Percentiles rank a stretch among this genome's conserved stretches.
These are phyloP conservation scores for Hydrochoerus hydrochaeris DNA, from an alignment of 2,113 vertebrate species.

Conservation along the genomic window DNA sequence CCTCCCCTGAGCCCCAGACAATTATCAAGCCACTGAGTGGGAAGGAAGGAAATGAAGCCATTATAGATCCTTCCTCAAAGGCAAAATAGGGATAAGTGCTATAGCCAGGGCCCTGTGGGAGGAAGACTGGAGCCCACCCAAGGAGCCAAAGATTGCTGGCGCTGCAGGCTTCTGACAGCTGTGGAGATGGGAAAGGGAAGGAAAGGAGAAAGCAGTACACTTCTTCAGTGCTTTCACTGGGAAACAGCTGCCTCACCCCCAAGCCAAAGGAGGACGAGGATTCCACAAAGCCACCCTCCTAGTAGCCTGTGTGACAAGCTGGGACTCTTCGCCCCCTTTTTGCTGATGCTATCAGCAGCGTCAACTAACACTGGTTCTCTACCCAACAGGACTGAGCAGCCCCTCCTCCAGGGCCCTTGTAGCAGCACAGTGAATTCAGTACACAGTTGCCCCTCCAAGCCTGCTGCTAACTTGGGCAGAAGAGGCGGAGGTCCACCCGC, in stretches of 20 bases:
- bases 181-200: neutral
- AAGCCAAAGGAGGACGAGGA: neutral
- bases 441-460: neutral
- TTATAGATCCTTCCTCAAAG: neutral
- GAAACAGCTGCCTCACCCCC: neutral
- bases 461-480: constrained; percentile 33
- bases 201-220: neutral
- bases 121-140: neutral
- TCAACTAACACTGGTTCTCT: neutral
- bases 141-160: neutral
- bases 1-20: neutral
- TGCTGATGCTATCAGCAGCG: neutral
- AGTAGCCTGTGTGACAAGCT: neutral
- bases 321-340: neutral
- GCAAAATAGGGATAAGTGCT: neutral
- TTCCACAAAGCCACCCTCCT: neutral
- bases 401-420: neutral
- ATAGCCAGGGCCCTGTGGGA: neutral
- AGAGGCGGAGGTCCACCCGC: neutral
- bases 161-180: neutral
- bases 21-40: neutral
- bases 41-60: neutral
- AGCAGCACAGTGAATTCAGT: neutral
- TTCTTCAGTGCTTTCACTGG: neutral
- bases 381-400: neutral